Base-by-base conservation (phyloP, 2,113 vertebrate species). In the Oncorhynchus keta region DNA sequence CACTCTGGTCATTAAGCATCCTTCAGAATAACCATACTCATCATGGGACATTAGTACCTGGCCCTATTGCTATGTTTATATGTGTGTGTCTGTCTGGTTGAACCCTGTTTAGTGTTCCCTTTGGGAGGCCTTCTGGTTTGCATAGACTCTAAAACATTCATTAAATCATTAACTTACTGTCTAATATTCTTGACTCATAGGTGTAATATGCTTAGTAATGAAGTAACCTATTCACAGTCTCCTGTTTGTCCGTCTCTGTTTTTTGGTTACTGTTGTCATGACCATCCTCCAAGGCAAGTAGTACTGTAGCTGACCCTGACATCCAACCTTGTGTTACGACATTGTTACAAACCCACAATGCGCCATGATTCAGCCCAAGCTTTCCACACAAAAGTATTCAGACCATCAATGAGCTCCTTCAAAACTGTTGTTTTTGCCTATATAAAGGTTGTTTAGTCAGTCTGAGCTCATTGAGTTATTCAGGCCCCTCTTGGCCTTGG, bases 121-220 rank as follows among this genome's bases (percentile, higher is more conserved):
- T 18, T 55, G 14, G 51, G 16, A 16, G 51, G 5, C 51, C 51
- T 14, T 55, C 51, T 18, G 51, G 14, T 5, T 55, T 55, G 51
- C 12, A 3, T 18, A 55, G 14, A 14, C 51, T 55, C 51, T 18
- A 4, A 16, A 55, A 18, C 51, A 18, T 55, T 45, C 9, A 45
- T 9, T 45, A 45, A 45, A 20, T 89, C 89, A 91, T 90, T 88
- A 86, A 89, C 87, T 89, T 86, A 87, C 78, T 90, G 79, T 87
- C 83, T 87, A 85, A 90, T 18, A 55, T 91, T 90, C 81, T 87
- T 83, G 84, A 81, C 74, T 83, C 75, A 65, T 57, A 55, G 13
- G 16, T 1, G 51, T 55, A 83, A 85, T 89, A 62, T n/a, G 8
- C 16, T 62, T 62, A 20, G 55, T 57, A 57, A 22, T 62, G 18